A percentile compares a stretch with the other conserved stretches of the same genome.
Conservation (phyloP, 2,797 vertebrate genomes). For the Gila robusta region DNA sequence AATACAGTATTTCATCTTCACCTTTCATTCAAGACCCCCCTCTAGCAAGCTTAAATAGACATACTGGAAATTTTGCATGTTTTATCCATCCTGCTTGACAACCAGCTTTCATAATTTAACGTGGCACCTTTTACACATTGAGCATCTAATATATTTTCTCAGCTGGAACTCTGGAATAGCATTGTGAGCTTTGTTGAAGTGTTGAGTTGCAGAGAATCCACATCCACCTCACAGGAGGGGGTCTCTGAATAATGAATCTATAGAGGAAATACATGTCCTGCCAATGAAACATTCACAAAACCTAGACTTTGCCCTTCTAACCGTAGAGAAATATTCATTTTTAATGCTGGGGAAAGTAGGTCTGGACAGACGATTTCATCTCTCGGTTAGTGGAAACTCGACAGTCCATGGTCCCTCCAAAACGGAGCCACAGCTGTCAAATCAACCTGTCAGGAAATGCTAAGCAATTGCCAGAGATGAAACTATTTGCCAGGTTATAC, state of each 20-base stretch:
- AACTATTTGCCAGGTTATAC: slow-evolving; percentile 47
- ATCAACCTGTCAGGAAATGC: slow-evolving; percentile 65
- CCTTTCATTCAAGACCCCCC: slow-evolving; percentile 66
- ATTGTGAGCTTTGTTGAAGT: slow-evolving; percentile 74
- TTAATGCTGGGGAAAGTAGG: slow-evolving; percentile 82
- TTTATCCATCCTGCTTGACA: slow-evolving; percentile 77
- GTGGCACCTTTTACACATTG: slow-evolving; percentile 82
- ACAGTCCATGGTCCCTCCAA: slow-evolving; percentile 68
- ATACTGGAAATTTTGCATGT: slow-evolving; percentile 74
- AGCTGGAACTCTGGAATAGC: slow-evolving; percentile 80
- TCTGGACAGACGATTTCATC: slow-evolving; percentile 82
- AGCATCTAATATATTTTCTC: slow-evolving; percentile 86
- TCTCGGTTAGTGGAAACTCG: slow-evolving; percentile 80
- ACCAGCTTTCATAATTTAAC: slow-evolving; percentile 81
- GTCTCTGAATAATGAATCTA: slow-evolving; percentile 58
- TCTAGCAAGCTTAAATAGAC: slow-evolving; percentile 72
- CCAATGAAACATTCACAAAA: slow-evolving; percentile 76
- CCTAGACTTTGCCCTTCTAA: slow-evolving; percentile 81
- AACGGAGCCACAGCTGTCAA: slow-evolving; percentile 78
- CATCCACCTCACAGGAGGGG: slow-evolving; percentile 59
- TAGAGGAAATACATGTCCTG: slow-evolving; percentile 72
- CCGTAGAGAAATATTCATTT: slow-evolving; percentile 83
- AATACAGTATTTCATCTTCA: slow-evolving; percentile 68
- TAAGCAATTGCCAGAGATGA: slow-evolving; percentile 42
- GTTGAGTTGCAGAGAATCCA: slow-evolving; percentile 74